phyloP scores from a whole-genome alignment of 2,888 invertebrate genomes.

The Dexiosoma caninum region DNA sequence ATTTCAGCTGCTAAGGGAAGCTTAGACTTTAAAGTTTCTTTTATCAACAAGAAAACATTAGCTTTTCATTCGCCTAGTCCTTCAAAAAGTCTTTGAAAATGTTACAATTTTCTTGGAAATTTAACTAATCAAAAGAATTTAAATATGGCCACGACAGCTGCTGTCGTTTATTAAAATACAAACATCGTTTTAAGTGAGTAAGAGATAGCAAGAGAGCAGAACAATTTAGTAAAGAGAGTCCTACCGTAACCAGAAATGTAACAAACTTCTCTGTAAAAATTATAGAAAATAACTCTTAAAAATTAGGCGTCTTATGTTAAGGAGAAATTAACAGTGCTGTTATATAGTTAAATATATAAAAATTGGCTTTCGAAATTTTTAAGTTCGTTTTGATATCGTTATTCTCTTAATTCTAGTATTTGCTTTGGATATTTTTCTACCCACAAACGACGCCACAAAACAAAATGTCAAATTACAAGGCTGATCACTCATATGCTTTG shows the following conservation, averaged over 20 bases:
- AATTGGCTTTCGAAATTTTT: not conserved
- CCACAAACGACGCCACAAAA: conserved; percentile 48
- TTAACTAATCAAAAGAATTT: conserved; percentile 63
- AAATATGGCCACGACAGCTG: conserved; percentile 66
- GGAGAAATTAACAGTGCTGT: conserved; percentile 12
- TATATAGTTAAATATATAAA: not conserved
- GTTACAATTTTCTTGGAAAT: conserved; percentile 20
- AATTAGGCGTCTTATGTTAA: conserved; percentile 52
- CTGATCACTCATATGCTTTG: conserved; percentile 54
- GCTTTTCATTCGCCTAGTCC: conserved; percentile 16
- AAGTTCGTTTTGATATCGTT: not conserved
- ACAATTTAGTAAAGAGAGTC: not conserved
- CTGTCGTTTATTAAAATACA: conserved; percentile 52
- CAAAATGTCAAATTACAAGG: conserved; percentile 54
- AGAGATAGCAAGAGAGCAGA: not conserved
- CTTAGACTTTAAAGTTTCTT: conserved; percentile 13
- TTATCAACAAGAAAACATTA: conserved; percentile 10
- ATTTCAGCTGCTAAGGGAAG: conserved; percentile 54
- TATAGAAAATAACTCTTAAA: conserved; percentile 24
- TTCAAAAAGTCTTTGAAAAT: conserved; percentile 61
- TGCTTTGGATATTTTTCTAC: conserved; percentile 34
- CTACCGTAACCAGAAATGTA: not conserved
- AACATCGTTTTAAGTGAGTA: conserved; percentile 37
- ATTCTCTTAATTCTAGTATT: conserved; percentile 40
- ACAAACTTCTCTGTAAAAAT: not conserved